Conservation (phyloP, 1,140 invertebrate genomes). For the Scaptomyza hsui region DNA sequence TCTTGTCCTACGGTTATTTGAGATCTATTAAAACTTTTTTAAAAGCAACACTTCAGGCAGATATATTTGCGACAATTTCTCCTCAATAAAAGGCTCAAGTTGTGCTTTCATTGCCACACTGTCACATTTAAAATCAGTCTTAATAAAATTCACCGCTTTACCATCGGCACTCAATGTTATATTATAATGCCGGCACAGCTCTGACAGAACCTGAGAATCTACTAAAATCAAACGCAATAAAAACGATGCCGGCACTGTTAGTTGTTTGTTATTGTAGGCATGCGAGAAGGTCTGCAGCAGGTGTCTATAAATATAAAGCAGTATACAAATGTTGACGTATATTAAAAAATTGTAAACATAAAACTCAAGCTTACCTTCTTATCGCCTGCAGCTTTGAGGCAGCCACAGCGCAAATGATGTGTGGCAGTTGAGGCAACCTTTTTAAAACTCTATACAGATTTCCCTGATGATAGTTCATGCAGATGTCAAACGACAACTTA, state of each 20-base stretch:
- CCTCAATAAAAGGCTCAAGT: slow-evolving; percentile 65
- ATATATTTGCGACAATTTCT: slow-evolving; percentile 66
- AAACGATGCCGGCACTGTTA: slow-evolving; percentile 84
- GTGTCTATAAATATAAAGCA: slow-evolving; percentile 77
- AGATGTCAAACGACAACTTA: slow-evolving; percentile 81
- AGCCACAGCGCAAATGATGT: slow-evolving; percentile 84
- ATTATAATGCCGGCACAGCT: slow-evolving; percentile 74
- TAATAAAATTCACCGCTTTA: slow-evolving; percentile 63
- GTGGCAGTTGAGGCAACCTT: slow-evolving; percentile 83
- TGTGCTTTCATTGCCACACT: slow-evolving; percentile 31
- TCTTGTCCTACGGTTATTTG: not conserved
- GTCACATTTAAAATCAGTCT: slow-evolving; percentile 63
- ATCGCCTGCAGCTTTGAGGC: slow-evolving; percentile 84
- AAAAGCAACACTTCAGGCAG: slow-evolving; percentile 72
- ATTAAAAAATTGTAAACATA: not conserved
- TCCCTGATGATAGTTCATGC: slow-evolving; percentile 84
- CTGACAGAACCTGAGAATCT: slow-evolving; percentile 48
- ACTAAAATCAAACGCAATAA: slow-evolving; percentile 77
- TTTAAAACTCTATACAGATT: slow-evolving; percentile 85
- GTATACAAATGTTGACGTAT: not conserved
- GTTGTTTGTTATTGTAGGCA: slow-evolving; percentile 85
- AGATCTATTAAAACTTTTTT: slow-evolving; percentile 60
- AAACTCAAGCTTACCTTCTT: slow-evolving; percentile 83
- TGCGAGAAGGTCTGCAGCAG: slow-evolving; percentile 85
- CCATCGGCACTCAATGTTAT: slow-evolving; percentile 51